Conservation (phyloP, 1,140 invertebrate genomes). For the Pseudobourletiella spinata region DNA sequence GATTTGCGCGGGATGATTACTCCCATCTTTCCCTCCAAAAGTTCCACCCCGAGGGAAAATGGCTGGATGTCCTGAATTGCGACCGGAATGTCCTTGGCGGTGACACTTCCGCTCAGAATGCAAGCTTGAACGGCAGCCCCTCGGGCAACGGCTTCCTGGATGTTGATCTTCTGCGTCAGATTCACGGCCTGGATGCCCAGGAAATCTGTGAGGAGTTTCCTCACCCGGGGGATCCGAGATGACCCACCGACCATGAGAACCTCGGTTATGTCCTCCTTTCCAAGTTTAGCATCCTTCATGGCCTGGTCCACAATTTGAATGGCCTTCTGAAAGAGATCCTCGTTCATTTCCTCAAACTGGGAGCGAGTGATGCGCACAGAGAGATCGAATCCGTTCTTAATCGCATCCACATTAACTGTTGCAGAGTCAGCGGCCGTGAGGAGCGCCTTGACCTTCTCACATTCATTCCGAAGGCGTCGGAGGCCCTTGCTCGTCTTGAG, state of each 20-base stretch:
- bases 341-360: conserved; percentile 23
- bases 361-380: neutral
- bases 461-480: conserved; percentile 14
- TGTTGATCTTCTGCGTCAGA: conserved; percentile 40
- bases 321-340: conserved; percentile 44
- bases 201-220: conserved; percentile 11
- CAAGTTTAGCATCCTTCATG: conserved; percentile 48
- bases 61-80: conserved; percentile 59
- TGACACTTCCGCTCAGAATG: conserved; percentile 54
- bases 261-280: conserved; percentile 41
- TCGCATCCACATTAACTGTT: conserved; percentile 22
- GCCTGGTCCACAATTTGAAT: conserved; percentile 53
- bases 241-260: conserved; percentile 29
- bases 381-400: conserved; percentile 8
- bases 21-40: conserved; percentile 51
- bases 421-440: conserved; percentile 4
- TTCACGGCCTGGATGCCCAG: conserved; percentile 14
- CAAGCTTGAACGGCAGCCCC: conserved; percentile 51
- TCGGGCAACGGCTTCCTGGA: conserved; percentile 51
- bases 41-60: conserved; percentile 53
- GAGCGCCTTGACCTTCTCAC: conserved; percentile 14
- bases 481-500: neutral
- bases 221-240: conserved; percentile 23
- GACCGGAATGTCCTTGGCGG: conserved; percentile 50
- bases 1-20: conserved; percentile 45